phyloP scores from a whole-genome alignment of 2,797 vertebrate species.

The Cetoscarus ocellatus region DNA sequence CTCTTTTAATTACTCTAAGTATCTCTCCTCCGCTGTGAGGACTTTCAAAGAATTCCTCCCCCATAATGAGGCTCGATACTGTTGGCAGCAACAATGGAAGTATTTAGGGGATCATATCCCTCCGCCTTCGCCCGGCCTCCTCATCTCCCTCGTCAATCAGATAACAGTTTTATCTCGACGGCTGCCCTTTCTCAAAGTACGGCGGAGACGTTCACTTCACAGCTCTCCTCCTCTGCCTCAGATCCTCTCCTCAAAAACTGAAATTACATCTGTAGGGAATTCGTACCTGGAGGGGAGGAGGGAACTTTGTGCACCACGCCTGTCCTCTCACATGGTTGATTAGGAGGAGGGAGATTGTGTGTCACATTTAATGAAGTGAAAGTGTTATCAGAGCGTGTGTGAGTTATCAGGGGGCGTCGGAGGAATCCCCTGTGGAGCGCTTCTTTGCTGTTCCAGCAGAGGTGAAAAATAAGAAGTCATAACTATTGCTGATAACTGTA shows the following conservation, averaged over 20 bases:
- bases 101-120: constrained; percentile 45
- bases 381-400: constrained; percentile 40
- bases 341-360: constrained; percentile 40
- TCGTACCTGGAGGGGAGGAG: constrained; percentile 19
- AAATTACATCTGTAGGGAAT: constrained; percentile 27
- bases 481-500: constrained; percentile 12
- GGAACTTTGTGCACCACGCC: not conserved
- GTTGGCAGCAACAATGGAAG: constrained; percentile 50
- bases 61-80: constrained; percentile 44
- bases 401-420: constrained; percentile 29
- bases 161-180: constrained; percentile 60
- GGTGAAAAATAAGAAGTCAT: constrained; percentile 40
- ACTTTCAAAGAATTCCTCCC: constrained; percentile 41
- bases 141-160: constrained; percentile 51
- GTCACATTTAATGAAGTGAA: constrained; percentile 50
- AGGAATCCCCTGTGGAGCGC: constrained; percentile 34
- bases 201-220: constrained; percentile 35
- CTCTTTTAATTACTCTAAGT: constrained; percentile 42
- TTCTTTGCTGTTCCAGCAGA: constrained; percentile 42
- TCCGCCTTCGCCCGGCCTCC: constrained; percentile 45
- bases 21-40: constrained; percentile 22
- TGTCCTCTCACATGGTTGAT: constrained; percentile 32
- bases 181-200: constrained; percentile 48
- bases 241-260: constrained; percentile 32
- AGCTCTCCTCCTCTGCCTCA: constrained; percentile 32